Conservation (phyloP, 2,888 invertebrate genomes). For the Crioceris asparagi region DNA sequence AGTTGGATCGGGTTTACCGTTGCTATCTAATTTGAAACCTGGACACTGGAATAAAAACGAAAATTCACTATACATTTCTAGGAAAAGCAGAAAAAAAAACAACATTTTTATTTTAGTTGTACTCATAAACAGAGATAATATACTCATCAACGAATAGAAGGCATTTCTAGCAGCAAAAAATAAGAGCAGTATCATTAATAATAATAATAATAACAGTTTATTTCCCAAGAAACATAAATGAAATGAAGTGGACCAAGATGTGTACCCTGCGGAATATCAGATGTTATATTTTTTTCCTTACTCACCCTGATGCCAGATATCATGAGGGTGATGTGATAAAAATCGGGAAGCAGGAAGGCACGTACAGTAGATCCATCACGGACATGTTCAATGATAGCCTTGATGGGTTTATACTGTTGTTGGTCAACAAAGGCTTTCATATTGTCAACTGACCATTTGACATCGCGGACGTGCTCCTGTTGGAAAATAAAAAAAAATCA, state of each 20-base stretch:
- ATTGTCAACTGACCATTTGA: constrained; percentile 85
- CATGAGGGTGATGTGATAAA: constrained; percentile 87
- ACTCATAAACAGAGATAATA: no score
- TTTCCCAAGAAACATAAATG: no score
- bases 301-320: constrained; percentile 83
- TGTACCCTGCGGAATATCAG: no score
- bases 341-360: constrained; percentile 82
- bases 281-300: constrained; percentile 12
- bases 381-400: constrained; percentile 94
- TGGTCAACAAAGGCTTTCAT: constrained; percentile 69
- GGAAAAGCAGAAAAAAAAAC: no score
- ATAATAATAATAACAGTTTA: no score
- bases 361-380: constrained; percentile 94
- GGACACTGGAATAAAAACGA: constrained; percentile 62
- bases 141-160: no score
- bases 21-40: constrained; percentile 66
- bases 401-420: constrained; percentile 73
- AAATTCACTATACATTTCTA: no score
- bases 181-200: no score
- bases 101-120: no score
- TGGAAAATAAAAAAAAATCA: constrained; percentile 15
- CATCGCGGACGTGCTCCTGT: constrained; percentile 67
- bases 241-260: no score
- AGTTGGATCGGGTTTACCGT: constrained; percentile 57
- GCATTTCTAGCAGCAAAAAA: no score